Evolutionary conservation across 2,888 invertebrate species (phyloP).

Genomic region (Ophraella communa): DNA sequence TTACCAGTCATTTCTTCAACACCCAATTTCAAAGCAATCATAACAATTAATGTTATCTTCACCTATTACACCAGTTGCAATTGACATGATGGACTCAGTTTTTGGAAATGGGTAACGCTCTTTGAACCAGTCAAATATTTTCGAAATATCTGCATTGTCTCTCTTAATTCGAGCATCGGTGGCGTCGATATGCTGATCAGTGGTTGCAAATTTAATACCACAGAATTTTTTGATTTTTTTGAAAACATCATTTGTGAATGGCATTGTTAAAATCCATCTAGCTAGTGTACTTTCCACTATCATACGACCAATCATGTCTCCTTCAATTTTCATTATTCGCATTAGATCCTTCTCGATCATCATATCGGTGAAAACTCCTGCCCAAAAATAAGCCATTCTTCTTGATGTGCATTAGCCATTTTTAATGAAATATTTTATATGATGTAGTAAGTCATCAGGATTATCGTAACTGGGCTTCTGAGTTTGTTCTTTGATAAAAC

Average conservation of each 20-base stretch:
- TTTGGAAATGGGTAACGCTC: too few species aligned
- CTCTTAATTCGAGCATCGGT: not conserved
- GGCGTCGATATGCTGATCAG: slow-evolving; percentile 3
- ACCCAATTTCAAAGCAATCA: not conserved
- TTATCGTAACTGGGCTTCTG: too few species aligned
- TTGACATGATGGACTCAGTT: too few species aligned
- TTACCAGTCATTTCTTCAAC: not conserved
- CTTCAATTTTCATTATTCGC: slow-evolving; percentile 8
- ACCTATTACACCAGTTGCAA: too few species aligned
- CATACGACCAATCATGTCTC: not conserved
- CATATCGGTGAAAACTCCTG: too few species aligned
- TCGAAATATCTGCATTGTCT: not conserved
- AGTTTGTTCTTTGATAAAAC: too few species aligned
- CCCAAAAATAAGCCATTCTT: too few species aligned
- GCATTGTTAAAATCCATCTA: slow-evolving; percentile 1
- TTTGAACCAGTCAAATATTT: not conserved
- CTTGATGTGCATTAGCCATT: too few species aligned
- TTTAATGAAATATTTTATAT: too few species aligned
- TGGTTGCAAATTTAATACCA: not conserved
- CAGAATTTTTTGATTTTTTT: not conserved
- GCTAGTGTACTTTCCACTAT: slow-evolving; percentile 2
- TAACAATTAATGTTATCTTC: not conserved
- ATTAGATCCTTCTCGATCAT: slow-evolving; percentile 16
- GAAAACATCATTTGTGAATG: not conserved
- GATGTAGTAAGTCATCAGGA: too few species aligned